Conservation (phyloP, 2,888 invertebrate species). For the Amphiduros pacificus region DNA sequence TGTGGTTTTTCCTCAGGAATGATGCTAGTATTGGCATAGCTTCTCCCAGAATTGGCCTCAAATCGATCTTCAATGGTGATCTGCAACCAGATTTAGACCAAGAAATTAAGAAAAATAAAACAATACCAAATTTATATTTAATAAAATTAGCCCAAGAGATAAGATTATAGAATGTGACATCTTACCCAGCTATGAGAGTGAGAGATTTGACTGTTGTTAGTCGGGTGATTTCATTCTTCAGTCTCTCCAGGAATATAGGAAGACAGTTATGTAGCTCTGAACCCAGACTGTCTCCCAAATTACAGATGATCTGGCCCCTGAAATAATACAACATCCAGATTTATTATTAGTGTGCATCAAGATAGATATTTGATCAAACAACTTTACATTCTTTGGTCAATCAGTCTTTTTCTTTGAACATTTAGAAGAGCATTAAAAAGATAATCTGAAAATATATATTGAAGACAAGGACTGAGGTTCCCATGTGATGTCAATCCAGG, state of each 20-base stretch:
- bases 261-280: constrained; percentile 79
- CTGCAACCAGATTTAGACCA: constrained; percentile 29
- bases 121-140: background rate
- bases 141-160: background rate
- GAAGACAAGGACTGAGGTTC: too few species aligned
- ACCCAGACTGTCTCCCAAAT: constrained; percentile 82
- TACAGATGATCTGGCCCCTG: constrained; percentile 85
- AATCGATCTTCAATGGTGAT: constrained; percentile 77
- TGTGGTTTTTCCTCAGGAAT: constrained; percentile 93
- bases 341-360: too few species aligned
- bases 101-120: background rate
- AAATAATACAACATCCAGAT: constrained; percentile 14
- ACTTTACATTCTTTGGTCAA: too few species aligned
- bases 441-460: too few species aligned
- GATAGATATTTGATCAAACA: too few species aligned
- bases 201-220: constrained; percentile 94
- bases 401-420: too few species aligned
- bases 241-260: constrained; percentile 90
- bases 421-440: too few species aligned
- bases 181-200: constrained; percentile 82
- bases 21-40: constrained; percentile 90
- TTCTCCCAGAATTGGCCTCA: constrained; percentile 80
- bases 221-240: constrained; percentile 95
- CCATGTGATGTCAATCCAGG: too few species aligned
- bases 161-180: too few species aligned